Percentiles rank a stretch among this genome's conserved stretches.
Evolutionary conservation across 2,888 invertebrate genomes (phyloP).

Genomic region (Lottia scabra): DNA sequence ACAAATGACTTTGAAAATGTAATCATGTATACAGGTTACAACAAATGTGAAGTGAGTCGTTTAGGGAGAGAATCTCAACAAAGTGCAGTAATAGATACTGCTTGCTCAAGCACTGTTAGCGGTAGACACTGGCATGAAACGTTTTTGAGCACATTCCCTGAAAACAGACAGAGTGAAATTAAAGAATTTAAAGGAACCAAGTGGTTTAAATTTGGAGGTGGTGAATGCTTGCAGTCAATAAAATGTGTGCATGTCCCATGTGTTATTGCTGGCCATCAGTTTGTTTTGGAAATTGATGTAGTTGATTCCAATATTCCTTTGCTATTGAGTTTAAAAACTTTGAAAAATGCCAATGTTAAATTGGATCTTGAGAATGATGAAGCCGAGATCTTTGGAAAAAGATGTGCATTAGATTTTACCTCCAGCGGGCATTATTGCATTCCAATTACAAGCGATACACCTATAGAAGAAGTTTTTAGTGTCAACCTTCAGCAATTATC

Average conservation of each 20-base stretch:
- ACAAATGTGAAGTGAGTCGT: neutral
- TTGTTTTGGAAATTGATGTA: neutral
- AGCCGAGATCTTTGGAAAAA: neutral
- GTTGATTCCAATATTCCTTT: constrained; percentile 2
- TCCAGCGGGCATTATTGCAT: neutral
- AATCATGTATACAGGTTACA: neutral
- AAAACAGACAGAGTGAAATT: neutral
- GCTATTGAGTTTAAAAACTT: neutral
- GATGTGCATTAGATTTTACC: neutral
- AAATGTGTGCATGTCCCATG: neutral
- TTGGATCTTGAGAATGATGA: neutral
- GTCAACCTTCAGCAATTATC: neutral
- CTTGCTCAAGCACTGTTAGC: neutral
- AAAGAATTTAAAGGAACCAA: constrained; percentile 1
- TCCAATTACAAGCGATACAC: neutral
- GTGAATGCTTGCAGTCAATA: neutral
- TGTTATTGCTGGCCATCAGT: neutral
- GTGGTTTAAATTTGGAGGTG: constrained; percentile 5
- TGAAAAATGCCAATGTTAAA: neutral
- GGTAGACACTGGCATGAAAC: neutral
- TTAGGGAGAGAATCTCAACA: neutral
- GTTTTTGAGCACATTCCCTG: neutral
- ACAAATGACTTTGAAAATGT: neutral
- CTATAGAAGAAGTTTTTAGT: neutral
- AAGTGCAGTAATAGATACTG: neutral